A percentile compares a stretch with the other conserved stretches of the same genome.
Conservation (phyloP, 2,797 vertebrate species). For the Sebastes jordani region DNA sequence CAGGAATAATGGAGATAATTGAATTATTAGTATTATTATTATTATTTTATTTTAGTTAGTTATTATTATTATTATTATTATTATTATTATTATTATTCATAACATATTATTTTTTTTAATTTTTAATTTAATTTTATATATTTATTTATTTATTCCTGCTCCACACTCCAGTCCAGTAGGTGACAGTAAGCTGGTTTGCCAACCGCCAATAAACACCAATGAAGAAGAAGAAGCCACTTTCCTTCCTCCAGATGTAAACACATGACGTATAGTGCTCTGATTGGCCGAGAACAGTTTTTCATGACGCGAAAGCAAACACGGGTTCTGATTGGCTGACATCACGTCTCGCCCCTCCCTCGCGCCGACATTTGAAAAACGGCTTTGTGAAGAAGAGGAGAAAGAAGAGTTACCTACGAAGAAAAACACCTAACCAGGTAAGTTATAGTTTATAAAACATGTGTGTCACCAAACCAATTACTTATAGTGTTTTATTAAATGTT, state of each 20-base stretch:
- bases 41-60: no score
- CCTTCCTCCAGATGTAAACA: conserved; percentile 51
- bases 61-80: no score
- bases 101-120: no score
- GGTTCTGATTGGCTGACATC: conserved; percentile 53
- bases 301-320: fast-evolving
- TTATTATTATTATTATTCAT: no score
- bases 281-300: neutral
- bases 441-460: neutral
- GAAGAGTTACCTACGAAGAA: neutral
- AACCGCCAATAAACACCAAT: no score
- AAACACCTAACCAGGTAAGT: conserved; percentile 19
- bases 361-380: conserved; percentile 69
- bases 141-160: no score
- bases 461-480: fast-evolving
- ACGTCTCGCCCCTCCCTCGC: neutral
- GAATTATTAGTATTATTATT: no score
- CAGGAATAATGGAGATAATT: no score
- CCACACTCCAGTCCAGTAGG: no score
- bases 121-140: no score
- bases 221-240: conserved; percentile 11
- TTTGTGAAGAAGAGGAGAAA: neutral
- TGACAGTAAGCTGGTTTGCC: no score
- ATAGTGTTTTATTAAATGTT: fast-evolving
- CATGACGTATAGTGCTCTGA: neutral